Conservation (phyloP, 1,140 invertebrate species). For the Drosophila bipectinata region DNA sequence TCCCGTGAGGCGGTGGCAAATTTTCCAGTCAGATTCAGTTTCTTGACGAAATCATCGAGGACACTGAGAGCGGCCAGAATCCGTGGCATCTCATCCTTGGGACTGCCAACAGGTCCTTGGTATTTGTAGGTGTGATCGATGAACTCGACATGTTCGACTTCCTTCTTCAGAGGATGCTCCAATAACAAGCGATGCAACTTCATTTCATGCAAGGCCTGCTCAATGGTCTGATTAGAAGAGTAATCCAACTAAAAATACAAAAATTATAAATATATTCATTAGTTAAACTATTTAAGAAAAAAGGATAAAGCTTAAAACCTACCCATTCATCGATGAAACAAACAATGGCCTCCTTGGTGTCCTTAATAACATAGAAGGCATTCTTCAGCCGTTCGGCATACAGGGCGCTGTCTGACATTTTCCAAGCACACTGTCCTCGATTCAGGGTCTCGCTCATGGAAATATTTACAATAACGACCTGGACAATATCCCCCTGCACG, state of each 20-base stretch:
- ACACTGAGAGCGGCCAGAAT: constrained; percentile 30
- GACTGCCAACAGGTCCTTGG: not conserved
- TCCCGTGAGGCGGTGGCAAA: not conserved
- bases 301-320: not conserved
- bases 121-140: not conserved
- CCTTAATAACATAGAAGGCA: not conserved
- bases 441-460: not conserved
- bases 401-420: not conserved
- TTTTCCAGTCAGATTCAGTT: not conserved
- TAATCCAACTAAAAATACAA: constrained; percentile 1
- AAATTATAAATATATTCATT: not conserved
- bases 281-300: not conserved
- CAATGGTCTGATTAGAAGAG: not conserved
- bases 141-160: not conserved
- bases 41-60: constrained; percentile 5
- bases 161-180: constrained; percentile 31
- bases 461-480: not conserved
- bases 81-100: constrained; percentile 17
- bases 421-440: not conserved
- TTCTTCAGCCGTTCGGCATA: not conserved
- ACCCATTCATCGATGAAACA: constrained; percentile 33
- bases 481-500: not conserved
- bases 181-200: not conserved
- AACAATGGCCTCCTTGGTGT: constrained; percentile 3
- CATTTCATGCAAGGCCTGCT: rapidly evolving